Evolutionary conservation across 2,888 invertebrate species (phyloP), one percentile per base, ranked within the genome.

Genomic region (Acheta domesticus): DNA sequence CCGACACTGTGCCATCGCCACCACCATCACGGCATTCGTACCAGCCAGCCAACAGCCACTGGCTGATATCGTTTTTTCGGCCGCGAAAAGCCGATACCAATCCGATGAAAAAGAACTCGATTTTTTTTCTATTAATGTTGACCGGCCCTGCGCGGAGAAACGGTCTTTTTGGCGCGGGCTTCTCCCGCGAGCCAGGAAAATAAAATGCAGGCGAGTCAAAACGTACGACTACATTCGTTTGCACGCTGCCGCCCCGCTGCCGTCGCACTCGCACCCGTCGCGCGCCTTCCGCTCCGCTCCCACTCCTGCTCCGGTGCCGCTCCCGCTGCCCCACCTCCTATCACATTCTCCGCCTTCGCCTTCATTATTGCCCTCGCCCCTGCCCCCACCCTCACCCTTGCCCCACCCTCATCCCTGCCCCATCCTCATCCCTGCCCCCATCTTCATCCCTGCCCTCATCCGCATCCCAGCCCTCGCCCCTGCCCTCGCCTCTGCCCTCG

Each of bases 161-260:
- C 62, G 62, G 62, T 62, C 62, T 62, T 62, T 62, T 62, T 62
- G 62, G 62, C n/a, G 62, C 14, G 62, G n/a, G 62, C 16, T n/a
- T 16, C 62, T 19, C n/a, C n/a, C 11, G 62, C n/a, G 16, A 12
- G 62, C 62, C 16, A 23, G 75, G 23, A 20, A 75, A 36, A 75
- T 36, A 75, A 75, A 75, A 36, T 75, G 20, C 11, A 75, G 23
- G 14, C n/a, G 80, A 79, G 77, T 49, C 75, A 80, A 62, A 76
- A 81, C 20, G 12, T 19, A 78, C 48, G 77, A 36, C 5, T 36
- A 36, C 74, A 79, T 75, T 83, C 83, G 82, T 83, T 83, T 82
- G 82, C 81, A 82, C 82, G 74, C 78, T 77, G 79, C 78, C 82
- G 78, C 80, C 82, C 80, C 80, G 77, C 80, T 80, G 81, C 78